Conservation (phyloP, 2,888 invertebrate species). For the Quadroppia sp. region DNA sequence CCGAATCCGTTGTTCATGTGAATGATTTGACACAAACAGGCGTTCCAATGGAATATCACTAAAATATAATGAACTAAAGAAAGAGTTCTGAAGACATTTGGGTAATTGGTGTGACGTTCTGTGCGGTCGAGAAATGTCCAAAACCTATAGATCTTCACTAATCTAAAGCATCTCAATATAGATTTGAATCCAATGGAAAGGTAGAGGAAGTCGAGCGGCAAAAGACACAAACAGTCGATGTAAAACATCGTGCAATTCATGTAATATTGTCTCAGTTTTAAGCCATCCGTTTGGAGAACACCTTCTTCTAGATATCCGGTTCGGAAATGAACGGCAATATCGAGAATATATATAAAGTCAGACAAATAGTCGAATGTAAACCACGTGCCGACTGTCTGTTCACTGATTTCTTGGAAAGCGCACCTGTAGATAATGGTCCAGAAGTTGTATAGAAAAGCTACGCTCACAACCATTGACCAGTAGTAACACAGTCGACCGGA, state of each 20-base stretch:
- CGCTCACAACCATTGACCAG: conserved; percentile 94
- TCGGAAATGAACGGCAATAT: conserved; percentile 94
- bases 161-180: conserved; percentile 86
- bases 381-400: conserved; percentile 85
- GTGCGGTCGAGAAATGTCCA: conserved; percentile 99
- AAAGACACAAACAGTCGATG: conserved; percentile 94
- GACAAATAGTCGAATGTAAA: conserved; percentile 95
- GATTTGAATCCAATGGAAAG: conserved; percentile 92
- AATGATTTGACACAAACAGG: conserved; percentile 95
- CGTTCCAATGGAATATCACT: conserved; percentile 99
- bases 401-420: conserved; percentile 91
- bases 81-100: conserved; percentile 74
- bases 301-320: conserved; percentile 97
- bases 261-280: conserved; percentile 89
- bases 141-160: conserved; percentile 95
- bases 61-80: conserved; percentile 54
- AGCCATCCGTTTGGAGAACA: conserved; percentile 90
- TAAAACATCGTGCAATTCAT: conserved; percentile 98
- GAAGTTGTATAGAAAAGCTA: conserved; percentile 93
- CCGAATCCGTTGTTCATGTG: conserved; percentile 92
- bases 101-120: conserved; percentile 97
- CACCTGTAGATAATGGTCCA: conserved; percentile 98
- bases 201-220: conserved; percentile 96
- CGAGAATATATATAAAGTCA: conserved; percentile 90
- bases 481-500: conserved; percentile 93